Conservation (phyloP, 2,113 vertebrate genomes). For the Anolis carolinensis region DNA sequence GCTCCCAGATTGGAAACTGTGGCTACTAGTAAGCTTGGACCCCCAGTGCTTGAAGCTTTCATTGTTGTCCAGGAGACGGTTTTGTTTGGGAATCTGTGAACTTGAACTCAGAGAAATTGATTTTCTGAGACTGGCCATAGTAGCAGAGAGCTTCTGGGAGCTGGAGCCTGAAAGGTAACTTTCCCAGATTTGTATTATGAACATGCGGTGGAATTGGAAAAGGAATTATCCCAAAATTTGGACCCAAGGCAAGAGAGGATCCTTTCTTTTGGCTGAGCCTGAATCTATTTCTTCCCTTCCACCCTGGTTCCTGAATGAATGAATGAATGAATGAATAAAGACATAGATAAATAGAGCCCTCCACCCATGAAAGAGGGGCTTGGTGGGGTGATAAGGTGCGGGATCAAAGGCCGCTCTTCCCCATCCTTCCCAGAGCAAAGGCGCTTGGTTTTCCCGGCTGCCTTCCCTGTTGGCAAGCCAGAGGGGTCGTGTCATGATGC, state of each 20-base stretch:
- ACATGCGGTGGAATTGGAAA: not conserved
- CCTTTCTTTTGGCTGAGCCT: not conserved
- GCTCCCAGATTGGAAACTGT: not conserved
- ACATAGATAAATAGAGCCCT: not conserved
- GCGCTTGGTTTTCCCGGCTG: slow-evolving; percentile 67
- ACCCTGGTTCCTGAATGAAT: not conserved
- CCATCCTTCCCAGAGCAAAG: slow-evolving; percentile 79
- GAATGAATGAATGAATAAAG: not conserved
- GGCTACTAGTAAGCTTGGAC: too few relatives aligned
- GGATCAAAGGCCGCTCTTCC: slow-evolving; percentile 74
- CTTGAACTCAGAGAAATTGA: too few relatives aligned
- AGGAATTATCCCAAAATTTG: not conserved
- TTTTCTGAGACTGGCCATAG: too few relatives aligned
- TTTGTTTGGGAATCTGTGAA: too few relatives aligned
- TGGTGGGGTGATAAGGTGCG: not conserved
- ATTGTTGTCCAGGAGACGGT: too few relatives aligned
- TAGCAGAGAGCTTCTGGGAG: not conserved
- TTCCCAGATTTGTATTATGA: not conserved
- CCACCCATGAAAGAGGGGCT: not conserved
- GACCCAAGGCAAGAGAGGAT: too few relatives aligned
- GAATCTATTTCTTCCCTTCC: not conserved
- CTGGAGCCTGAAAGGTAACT: not conserved
- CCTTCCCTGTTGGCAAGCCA: slow-evolving; percentile 78
- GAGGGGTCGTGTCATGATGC: slow-evolving; percentile 79
- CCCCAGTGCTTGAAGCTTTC: not conserved